These are phyloP conservation scores for Melieria picta DNA, from an alignment of 2,888 invertebrate species.

Conservation along the genomic window DNA sequence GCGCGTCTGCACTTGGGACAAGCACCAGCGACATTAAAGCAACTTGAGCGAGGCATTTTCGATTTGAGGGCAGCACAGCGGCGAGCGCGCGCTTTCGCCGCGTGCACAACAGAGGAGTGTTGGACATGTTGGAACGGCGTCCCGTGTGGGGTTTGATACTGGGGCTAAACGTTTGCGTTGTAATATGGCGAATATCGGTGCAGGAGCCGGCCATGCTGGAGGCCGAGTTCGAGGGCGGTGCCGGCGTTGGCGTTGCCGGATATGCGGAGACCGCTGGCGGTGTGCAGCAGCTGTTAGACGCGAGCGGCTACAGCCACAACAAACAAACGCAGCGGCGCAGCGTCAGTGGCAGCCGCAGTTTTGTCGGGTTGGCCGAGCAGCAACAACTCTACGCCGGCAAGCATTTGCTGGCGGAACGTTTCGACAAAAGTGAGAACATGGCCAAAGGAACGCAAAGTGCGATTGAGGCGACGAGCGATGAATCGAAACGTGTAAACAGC, in stretches of 20 bases:
- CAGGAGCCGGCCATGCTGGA: slow-evolving; percentile 57
- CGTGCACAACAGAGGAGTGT: slow-evolving; percentile 13
- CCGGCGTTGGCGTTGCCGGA: slow-evolving; percentile 3
- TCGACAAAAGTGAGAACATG: slow-evolving; percentile 16
- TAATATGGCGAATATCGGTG: slow-evolving; percentile 65
- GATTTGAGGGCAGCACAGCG: not conserved
- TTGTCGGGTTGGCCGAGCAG: not conserved
- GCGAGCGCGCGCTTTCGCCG: too few relatives aligned
- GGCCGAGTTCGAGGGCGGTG: slow-evolving; percentile 42
- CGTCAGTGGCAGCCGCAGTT: too few relatives aligned
- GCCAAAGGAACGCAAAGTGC: slow-evolving; percentile 29
- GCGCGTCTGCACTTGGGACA: not conserved
- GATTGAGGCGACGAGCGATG: slow-evolving; percentile 21
- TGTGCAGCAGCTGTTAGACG: slow-evolving; percentile 11
- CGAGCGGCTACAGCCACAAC: slow-evolving; percentile 5
- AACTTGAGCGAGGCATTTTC: slow-evolving; percentile 25
- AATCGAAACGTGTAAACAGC: slow-evolving; percentile 8
- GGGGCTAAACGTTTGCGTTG: slow-evolving; percentile 61
- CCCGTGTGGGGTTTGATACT: slow-evolving; percentile 61
- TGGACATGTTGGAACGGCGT: slow-evolving; percentile 64
- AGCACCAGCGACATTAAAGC: not conserved
- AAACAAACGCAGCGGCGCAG: not conserved
- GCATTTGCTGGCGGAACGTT: slow-evolving; percentile 41
- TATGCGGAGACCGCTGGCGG: too few relatives aligned
- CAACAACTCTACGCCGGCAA: slow-evolving; percentile 37